phyloP scores from a whole-genome alignment of 1,140 invertebrate species.

The Drosophila nigromelanica region DNA sequence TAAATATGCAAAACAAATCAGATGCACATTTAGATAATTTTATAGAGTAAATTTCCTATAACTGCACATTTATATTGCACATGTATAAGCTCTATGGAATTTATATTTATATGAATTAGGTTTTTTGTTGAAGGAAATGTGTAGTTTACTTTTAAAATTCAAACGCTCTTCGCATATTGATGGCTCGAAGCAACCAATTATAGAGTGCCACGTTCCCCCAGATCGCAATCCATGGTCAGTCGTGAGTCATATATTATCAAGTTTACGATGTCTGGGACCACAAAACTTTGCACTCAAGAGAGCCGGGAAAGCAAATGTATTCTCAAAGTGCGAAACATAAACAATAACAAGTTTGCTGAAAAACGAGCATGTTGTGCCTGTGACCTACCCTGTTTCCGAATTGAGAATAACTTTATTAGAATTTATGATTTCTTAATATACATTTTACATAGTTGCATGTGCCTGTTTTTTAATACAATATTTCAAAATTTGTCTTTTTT shows the following conservation, averaged over 20 bases:
- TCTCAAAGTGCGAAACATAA: slow-evolving; percentile 3
- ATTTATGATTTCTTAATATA: too few species aligned
- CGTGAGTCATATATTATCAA: slow-evolving; percentile 37
- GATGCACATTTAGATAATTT: background rate
- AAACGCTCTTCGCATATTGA: slow-evolving; percentile 19
- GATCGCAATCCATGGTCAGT: background rate
- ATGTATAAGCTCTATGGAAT: background rate
- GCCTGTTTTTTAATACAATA: background rate
- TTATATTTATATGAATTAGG: background rate
- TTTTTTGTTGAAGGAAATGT: slow-evolving; percentile 2
- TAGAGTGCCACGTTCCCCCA: slow-evolving; percentile 15
- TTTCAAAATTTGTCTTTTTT: background rate
- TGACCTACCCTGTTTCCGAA: background rate
- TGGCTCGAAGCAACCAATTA: slow-evolving; percentile 6
- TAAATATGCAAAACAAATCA: background rate
- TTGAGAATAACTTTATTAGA: background rate
- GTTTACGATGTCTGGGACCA: slow-evolving; percentile 23
- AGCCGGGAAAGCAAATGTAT: slow-evolving; percentile 7
- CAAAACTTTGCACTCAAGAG: slow-evolving; percentile 14
- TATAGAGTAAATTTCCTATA: slow-evolving; percentile 1
- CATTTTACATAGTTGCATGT: too few species aligned
- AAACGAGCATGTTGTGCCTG: background rate
- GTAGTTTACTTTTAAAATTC: slow-evolving; percentile 5
- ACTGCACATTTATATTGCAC: background rate
- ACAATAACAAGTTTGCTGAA: background rate